Base-by-base conservation (phyloP, 2,888 invertebrate species). In the Sepioteuthis lessoniana region DNA sequence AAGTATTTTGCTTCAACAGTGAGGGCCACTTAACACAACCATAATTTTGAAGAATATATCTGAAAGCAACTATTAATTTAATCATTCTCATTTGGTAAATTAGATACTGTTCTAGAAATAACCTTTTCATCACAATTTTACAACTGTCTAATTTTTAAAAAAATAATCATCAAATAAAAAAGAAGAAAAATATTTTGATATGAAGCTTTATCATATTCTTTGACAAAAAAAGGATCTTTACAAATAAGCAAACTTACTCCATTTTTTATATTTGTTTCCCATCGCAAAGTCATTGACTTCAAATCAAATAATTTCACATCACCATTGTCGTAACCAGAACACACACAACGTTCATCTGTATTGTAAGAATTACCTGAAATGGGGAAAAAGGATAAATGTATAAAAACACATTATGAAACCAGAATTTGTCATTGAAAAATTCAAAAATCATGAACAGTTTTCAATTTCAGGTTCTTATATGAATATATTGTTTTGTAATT, bases 321-420 rank as follows among this genome's bases (percentile, higher is more conserved):
- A 0, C 99, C 99, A 97, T 99, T 99, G 96, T 99, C 99, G 96
- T 99, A 99, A 1, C 99, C 99, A 25, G 99, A 98, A 47, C 98
- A 98, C 0, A 99, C 98, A 94, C 98, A 98, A 94, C 99, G 98
- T 96, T 99, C 99, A 50, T 98, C 98, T 93, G 98, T 98, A 97
- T 98, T 99, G 97, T 98, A 98, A 0, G 99, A 98, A 97, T 99
- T 98, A 0, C 99, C 98, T 98, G 95, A 19, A 94, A 94, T 1
- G 28, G 76, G 94, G 90, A 35, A n/a, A 76, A 76, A 76, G 19
- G n/a, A 37, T 35, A 31, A 35, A 91, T 94, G 31, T 37, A 38
- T 13, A 25, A 5, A 21, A 21, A 25, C 21, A 38, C 38, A 91
- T 31, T 91, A 1, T 91, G 31, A 55, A 25, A 55, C 25, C 25